Base-by-base conservation (phyloP, 2,797 vertebrate species). In the Myotis myotis region DNA sequence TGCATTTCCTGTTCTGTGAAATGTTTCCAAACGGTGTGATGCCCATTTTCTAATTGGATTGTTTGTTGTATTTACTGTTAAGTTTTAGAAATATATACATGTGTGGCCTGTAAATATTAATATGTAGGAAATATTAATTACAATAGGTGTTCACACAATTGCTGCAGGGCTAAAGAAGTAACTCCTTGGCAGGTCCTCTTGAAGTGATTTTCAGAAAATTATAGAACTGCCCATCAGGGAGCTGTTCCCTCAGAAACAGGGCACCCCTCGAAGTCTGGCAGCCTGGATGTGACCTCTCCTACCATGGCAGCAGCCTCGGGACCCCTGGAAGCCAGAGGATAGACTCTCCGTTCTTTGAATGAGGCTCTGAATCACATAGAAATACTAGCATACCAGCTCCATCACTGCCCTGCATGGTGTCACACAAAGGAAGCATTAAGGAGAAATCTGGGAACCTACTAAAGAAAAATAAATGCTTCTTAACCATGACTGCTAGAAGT, bases 1-100 rank as follows among this genome's bases (percentile, higher is more conserved):
- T n/a, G n/a, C n/a, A n/a, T n/a, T n/a, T n/a, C n/a, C n/a, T n/a
- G n/a, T n/a, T n/a, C n/a, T n/a, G n/a, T n/a, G n/a, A n/a, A n/a
- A n/a, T n/a, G n/a, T n/a, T n/a, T n/a, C n/a, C n/a, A n/a, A n/a
- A n/a, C n/a, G n/a, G n/a, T n/a, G n/a, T n/a, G n/a, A n/a, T n/a
- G n/a, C n/a, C n/a, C n/a, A n/a, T 57, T 57, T 57, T 57, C 23
- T 71, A 72, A 85, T 38, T 60, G 47, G 72, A 71, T 80, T 71
- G 15, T 74, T 41, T 60, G 62, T 92, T 84, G 38, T 76, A 84
- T 94, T 89, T 38, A 68, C 36, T 36, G 53, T 47, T 83, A 36
- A 44, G 23, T 44, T 93, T 90, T 85, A 81, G 70, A 72, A 68
- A 51, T 64, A 60, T 38, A 23, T 66, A 64, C 51, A 44, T 4